phyloP scores from a whole-genome alignment of 2,113 vertebrate genomes.

The Entelurus aequoreus region DNA sequence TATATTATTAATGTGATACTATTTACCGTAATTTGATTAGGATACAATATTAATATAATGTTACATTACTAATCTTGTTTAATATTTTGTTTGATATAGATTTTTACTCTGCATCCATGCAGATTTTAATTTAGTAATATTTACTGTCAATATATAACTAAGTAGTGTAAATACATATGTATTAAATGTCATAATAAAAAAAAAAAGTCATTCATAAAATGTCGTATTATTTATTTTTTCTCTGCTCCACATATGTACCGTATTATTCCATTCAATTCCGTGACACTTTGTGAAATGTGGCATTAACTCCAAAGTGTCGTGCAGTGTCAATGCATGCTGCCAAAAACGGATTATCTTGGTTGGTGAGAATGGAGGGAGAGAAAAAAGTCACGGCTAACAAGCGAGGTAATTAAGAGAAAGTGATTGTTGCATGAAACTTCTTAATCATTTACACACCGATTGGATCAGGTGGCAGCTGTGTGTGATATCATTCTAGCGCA shows the following conservation, averaged over 20 bases:
- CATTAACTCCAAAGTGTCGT: constrained; percentile 38
- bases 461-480: not conserved
- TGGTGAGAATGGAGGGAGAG: constrained; percentile 17
- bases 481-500: not conserved
- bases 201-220: too few relatives aligned
- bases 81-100: too few relatives aligned
- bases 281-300: constrained; percentile 40
- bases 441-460: not conserved
- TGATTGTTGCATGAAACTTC: not conserved
- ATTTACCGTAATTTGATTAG: too few relatives aligned
- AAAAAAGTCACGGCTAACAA: constrained; percentile 24
- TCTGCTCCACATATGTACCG: too few relatives aligned
- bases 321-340: constrained; percentile 34
- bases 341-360: constrained; percentile 43
- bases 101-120: too few relatives aligned
- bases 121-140: not conserved
- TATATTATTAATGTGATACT: too few relatives aligned
- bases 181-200: too few relatives aligned
- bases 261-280: constrained; percentile 23
- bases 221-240: too few relatives aligned
- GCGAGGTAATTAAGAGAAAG: constrained; percentile 30
- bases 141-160: not conserved
- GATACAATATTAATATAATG: too few relatives aligned
- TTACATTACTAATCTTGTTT: too few relatives aligned
- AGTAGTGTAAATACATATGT: too few relatives aligned